Conservation (phyloP, 2,888 invertebrate species). For the Microctonus aethiopoides region DNA sequence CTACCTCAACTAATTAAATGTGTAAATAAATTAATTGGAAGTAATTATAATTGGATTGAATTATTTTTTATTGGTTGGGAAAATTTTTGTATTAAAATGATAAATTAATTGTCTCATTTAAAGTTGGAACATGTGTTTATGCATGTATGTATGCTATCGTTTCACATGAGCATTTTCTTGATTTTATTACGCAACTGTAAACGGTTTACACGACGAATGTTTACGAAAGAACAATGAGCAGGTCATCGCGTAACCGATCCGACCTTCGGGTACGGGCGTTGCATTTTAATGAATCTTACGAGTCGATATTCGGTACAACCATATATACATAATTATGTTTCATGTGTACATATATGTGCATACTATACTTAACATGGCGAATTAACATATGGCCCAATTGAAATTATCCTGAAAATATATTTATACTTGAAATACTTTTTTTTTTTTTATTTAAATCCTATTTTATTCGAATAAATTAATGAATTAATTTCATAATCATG, state of each 20-base stretch:
- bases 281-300: conserved; percentile 39
- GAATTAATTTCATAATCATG: too few relatives aligned
- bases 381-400: neutral
- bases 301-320: neutral
- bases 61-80: too few relatives aligned
- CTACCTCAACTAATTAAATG: neutral
- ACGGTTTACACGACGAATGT: conserved; percentile 25
- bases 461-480: neutral
- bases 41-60: neutral
- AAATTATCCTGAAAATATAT: neutral
- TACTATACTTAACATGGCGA: neutral
- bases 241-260: conserved; percentile 41
- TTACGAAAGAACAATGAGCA: conserved; percentile 45
- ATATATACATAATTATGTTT: neutral
- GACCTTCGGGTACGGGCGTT: conserved; percentile 47
- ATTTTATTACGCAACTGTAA: conserved; percentile 12
- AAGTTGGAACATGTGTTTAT: neutral
- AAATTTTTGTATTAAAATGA: too few relatives aligned
- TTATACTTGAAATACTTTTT: neutral
- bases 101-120: neutral
- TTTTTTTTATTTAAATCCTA: neutral
- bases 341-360: neutral
- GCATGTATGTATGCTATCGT: neutral
- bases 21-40: neutral
- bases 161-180: neutral